Conservation (phyloP, 1,140 invertebrate species). For the Hyles vespertilio region DNA sequence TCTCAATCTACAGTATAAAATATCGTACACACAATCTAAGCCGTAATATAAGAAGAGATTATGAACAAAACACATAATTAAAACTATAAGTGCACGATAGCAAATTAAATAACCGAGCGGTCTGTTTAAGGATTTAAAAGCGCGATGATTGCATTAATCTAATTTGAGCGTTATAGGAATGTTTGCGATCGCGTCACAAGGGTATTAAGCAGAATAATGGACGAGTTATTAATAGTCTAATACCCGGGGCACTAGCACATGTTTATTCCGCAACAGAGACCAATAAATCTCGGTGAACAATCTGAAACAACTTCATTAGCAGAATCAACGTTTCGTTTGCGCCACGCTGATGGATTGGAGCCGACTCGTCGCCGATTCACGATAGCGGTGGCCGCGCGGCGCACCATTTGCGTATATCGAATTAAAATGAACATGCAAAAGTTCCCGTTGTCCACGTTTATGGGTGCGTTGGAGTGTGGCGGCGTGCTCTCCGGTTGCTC, state of each 20-base stretch:
- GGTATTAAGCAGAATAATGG: constrained; percentile 51
- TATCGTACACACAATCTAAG: too few species aligned
- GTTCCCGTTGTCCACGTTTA: constrained; percentile 29
- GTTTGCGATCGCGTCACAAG: constrained; percentile 39
- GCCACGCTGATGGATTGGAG: constrained; percentile 29
- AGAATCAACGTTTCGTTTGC: constrained; percentile 30
- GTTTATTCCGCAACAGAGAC: constrained; percentile 43
- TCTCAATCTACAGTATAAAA: too few species aligned
- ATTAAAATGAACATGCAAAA: constrained; percentile 23
- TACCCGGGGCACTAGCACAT: constrained; percentile 44
- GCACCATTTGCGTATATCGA: constrained; percentile 12
- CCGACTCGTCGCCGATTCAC: constrained; percentile 11
- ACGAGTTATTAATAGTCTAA: constrained; percentile 51
- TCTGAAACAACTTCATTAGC: constrained; percentile 57
- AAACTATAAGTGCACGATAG: too few species aligned
- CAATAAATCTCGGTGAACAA: constrained; percentile 51
- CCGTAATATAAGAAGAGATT: too few species aligned
- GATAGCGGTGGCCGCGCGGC: not conserved
- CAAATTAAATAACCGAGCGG: too few species aligned
- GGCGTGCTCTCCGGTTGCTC: constrained; percentile 41
- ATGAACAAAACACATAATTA: too few species aligned
- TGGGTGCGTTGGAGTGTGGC: constrained; percentile 44
- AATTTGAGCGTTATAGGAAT: constrained; percentile 43
- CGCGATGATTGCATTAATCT: constrained; percentile 35
- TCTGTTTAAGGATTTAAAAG: too few species aligned